These are phyloP conservation scores for Rhabdornis inornatus DNA, from an alignment of 2,113 vertebrate genomes.

Conservation along the genomic window DNA sequence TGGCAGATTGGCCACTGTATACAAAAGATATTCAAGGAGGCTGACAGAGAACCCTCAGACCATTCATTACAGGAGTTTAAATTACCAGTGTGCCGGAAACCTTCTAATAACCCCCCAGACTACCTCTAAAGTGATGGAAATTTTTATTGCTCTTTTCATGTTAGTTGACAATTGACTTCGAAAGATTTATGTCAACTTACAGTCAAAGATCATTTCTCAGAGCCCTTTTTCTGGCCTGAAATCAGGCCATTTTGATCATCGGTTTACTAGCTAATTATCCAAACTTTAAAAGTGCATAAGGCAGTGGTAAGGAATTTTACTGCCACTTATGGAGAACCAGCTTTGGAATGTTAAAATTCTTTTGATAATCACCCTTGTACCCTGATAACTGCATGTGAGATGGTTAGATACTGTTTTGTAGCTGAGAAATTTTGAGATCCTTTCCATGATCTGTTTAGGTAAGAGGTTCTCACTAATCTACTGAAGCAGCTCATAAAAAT, in stretches of 20 bases:
- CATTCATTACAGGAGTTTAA: neutral
- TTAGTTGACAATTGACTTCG: neutral
- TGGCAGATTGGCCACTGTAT: neutral
- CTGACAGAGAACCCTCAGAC: neutral
- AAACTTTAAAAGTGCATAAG: neutral
- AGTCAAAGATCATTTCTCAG: neutral
- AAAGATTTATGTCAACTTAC: neutral
- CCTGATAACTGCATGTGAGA: neutral
- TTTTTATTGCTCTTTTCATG: slow-evolving; percentile 35
- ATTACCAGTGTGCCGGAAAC: neutral
- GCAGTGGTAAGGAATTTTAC: neutral
- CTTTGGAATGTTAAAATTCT: neutral
- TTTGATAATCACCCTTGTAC: neutral
- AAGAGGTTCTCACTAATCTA: neutral
- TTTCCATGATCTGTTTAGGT: neutral
- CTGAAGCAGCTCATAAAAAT: neutral
- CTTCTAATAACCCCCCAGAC: neutral
- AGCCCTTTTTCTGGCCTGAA: neutral
- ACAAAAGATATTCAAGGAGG: neutral
- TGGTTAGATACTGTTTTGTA: neutral
- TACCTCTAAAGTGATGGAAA: neutral
- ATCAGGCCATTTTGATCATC: neutral
- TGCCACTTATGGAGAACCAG: neutral
- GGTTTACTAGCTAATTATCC: neutral
- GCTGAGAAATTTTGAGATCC: neutral